phyloP scores from a whole-genome alignment of 2,113 vertebrate species.

The Fregetta grallaria region DNA sequence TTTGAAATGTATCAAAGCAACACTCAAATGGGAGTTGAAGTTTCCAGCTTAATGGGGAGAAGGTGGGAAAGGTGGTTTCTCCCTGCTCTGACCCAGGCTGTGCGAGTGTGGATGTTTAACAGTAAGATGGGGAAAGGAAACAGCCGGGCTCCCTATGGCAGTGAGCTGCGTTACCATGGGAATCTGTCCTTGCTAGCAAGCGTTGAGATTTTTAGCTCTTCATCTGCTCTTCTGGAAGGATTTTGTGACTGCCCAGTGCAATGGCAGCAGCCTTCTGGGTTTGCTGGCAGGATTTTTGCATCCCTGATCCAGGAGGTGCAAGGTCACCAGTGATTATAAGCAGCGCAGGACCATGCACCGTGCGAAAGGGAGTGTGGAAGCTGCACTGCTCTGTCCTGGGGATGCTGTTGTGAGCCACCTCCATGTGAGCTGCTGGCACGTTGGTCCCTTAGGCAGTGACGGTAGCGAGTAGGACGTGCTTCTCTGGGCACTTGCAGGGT shows the following conservation, averaged over 20 bases:
- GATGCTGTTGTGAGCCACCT: accelerated
- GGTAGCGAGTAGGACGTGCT: not conserved
- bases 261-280: not conserved
- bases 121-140: not conserved
- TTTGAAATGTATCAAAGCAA: not conserved
- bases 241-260: not conserved
- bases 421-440: accelerated
- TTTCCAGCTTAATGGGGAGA: too few species aligned
- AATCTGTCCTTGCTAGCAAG: not conserved
- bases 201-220: not conserved
- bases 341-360: accelerated
- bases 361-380: accelerated
- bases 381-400: not conserved
- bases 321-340: not conserved
- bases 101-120: not conserved
- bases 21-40: not conserved
- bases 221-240: not conserved
- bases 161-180: accelerated
- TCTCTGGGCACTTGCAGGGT: accelerated
- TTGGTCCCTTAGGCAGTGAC: not conserved
- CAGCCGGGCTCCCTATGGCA: accelerated
- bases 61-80: not conserved
- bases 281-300: not conserved
- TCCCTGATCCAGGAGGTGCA: not conserved
- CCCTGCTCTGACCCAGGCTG: not conserved